Conservation (phyloP, 2,888 invertebrate species). For the Pilophorus perplexus region DNA sequence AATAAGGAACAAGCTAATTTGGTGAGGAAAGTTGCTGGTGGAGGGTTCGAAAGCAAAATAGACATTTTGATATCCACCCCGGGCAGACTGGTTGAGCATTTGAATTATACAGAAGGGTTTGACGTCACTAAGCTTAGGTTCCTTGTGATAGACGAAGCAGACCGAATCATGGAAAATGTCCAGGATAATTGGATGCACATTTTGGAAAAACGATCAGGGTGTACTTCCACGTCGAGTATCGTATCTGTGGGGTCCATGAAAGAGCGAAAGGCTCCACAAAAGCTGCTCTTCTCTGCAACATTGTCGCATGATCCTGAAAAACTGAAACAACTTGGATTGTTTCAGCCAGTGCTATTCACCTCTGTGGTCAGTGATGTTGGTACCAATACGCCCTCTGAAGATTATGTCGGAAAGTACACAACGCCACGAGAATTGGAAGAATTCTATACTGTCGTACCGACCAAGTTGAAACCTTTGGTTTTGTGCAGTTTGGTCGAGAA, state of each 20-base stretch:
- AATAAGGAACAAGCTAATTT: constrained; percentile 61
- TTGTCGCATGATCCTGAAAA: constrained; percentile 95
- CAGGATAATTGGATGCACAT: constrained; percentile 89
- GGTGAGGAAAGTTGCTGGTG: constrained; percentile 24
- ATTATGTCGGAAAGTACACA: constrained; percentile 66
- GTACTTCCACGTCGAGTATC: neutral
- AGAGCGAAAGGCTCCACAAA: constrained; percentile 66
- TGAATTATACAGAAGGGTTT: constrained; percentile 72
- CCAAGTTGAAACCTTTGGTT: constrained; percentile 75
- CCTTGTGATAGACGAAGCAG: constrained; percentile 95
- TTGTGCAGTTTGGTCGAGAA: constrained; percentile 69
- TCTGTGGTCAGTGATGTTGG: constrained; percentile 55
- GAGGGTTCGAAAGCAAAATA: constrained; percentile 57
- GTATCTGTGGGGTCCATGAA: constrained; percentile 2
- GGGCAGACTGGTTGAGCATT: constrained; percentile 87
- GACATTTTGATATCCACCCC: constrained; percentile 93
- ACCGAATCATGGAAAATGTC: constrained; percentile 86
- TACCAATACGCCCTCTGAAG: neutral
- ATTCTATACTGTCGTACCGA: constrained; percentile 63
- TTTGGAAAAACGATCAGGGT: constrained; percentile 62
- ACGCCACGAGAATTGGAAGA: constrained; percentile 76
- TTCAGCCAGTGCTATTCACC: constrained; percentile 89
- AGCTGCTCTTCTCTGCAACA: constrained; percentile 95
- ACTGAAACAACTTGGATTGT: constrained; percentile 80
- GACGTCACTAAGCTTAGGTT: constrained; percentile 60